Evolutionary conservation across 2,113 vertebrate genomes (phyloP).

Genomic region (Stigmatopora argus): DNA sequence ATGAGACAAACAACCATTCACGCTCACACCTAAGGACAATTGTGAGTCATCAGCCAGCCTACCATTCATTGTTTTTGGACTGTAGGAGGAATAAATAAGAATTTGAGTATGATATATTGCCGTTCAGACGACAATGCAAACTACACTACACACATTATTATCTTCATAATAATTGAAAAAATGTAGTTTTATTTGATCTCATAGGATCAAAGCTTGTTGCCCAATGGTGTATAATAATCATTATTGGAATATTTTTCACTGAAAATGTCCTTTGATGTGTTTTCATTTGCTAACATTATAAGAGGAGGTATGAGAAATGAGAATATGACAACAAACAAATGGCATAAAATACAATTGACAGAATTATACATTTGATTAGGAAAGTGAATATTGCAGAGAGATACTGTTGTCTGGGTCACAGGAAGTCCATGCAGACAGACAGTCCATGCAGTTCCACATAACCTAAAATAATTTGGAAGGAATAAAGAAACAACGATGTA

Average conservation of each 20-base stretch:
- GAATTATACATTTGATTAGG: neutral
- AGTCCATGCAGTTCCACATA: constrained; percentile 81
- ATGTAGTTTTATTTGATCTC: neutral
- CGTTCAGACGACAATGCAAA: neutral
- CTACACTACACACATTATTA: neutral
- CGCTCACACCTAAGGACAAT: too few relatives aligned
- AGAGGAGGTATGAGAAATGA: neutral
- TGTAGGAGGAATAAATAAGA: neutral
- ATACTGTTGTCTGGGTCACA: constrained; percentile 37
- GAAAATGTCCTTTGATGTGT: neutral
- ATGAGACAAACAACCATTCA: too few relatives aligned
- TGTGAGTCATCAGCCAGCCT: too few relatives aligned
- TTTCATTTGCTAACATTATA: neutral
- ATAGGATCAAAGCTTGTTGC: neutral
- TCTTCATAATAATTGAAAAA: neutral
- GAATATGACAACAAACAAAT: neutral
- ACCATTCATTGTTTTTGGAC: too few relatives aligned
- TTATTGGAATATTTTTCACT: neutral
- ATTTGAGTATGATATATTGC: neutral
- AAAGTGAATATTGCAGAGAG: neutral
- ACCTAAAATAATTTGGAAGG: constrained; percentile 64
- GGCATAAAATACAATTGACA: neutral
- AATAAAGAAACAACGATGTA: constrained; percentile 53
- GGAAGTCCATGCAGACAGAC: constrained; percentile 75
- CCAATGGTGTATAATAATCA: neutral